Evolutionary conservation across 2,113 vertebrate genomes (phyloP), one percentile per base, ranked within the genome.

Genomic region (Corvus moneduloides): DNA sequence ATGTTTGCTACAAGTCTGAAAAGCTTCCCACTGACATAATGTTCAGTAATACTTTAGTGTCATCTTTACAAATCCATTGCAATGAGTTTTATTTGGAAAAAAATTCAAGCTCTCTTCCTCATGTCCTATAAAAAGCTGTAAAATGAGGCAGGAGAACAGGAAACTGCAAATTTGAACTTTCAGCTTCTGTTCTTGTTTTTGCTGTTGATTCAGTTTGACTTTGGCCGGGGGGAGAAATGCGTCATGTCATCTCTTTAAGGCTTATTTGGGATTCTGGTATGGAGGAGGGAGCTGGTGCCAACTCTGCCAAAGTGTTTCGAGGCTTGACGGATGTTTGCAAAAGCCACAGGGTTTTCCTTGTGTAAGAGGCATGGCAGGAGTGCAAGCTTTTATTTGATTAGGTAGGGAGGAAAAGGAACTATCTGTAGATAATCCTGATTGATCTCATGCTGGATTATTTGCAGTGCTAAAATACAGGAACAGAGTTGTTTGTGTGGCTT

Each of bases 271-370:
- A 80, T 76, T 35, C 69, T 91, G 80, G 14, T 61, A 30, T 43
- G 87, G 84, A 73, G 91, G 77, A 95, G 84, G 80, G 78, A 96
- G 87, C 84, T 67, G 67, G 41, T 94, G 86, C 91, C 93, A 94
- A 13, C 92, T 82, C 89, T 90, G 83, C 87, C 71, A 66, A 43
- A 94, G 89, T 35, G 24, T 87, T 94, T 80, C 1, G 5, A 78
- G 92, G 91, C 89, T 76, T 49, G 90, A 20, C 4, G 28, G 77
- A 68, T 97, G 91, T 91, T 94, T 94, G 90, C 84, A 76, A 80
- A 91, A 87, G 62, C 88, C 88, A 84, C 64, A 10, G 88, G 72
- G 64, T 49, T 90, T 90, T 71, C 64, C 88, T 90, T 84, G 80
- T 77, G 82, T 30, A 80, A 80, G 82, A 80, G 82, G 68, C 82